Evolutionary conservation across 2,888 invertebrate species (phyloP), one percentile per base, ranked within the genome.

Genomic region (Lasioglossum calceatum): DNA sequence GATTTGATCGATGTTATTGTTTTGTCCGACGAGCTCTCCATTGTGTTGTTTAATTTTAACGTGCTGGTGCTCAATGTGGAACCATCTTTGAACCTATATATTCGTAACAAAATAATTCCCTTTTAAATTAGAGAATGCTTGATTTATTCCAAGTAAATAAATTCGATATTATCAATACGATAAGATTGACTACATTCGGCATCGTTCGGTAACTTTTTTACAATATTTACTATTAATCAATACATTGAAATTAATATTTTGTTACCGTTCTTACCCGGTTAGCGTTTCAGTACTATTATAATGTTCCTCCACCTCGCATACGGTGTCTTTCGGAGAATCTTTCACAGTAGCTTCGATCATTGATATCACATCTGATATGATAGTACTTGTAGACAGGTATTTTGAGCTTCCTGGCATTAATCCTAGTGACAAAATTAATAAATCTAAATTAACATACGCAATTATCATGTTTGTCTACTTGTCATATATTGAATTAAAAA

Each of bases 311-410:
- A 92, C 88, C 72, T 93, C 94, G 54, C 80, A 82, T 1, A 86
- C 89, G 88, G 83, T 80, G 12, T 88, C 92, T 82, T 90, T 93
- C 12, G 92, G 92, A 44, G 94, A 92, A 54, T 92, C 85, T 79
- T 93, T 92, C 78, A 93, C 90, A 16, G 94, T 95, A 92, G 97
- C 95, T 93, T 96, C 96, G 19, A 97, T 96, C 88, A 97, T 94
- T 32, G 97, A 98, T 71, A 98, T 97, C 39, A 98, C 98, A 94
- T 98, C 98, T 0, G 98, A 98, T 19, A 98, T 96, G 16, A 98
- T 95, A 0, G 98, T 98, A 71, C 97, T 97, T 36, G 97, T 97
- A 1, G 98, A 98, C 2, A 97, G 96, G 0, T 97, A 97, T 44
- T 97, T 95, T 0, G 97, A 96, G 80, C 82, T 82, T 42, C 81